Conservation (phyloP, 2,113 vertebrate species). For the Thomomys bottae region DNA sequence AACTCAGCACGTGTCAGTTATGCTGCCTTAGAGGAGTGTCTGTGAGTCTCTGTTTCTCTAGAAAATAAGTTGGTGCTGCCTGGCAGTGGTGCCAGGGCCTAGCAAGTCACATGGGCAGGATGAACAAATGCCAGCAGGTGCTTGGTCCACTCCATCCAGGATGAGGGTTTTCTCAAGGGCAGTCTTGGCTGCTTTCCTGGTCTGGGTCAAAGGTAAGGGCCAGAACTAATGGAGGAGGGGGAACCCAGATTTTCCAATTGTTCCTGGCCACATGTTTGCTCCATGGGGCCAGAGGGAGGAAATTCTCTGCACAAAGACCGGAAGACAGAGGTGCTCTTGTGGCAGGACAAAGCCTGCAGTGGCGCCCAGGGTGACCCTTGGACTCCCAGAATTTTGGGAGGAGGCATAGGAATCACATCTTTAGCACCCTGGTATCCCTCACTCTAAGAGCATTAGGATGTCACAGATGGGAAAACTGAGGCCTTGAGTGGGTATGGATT, state of each 20-base stretch:
- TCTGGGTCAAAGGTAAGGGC: not conserved
- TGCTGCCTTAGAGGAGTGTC: not conserved
- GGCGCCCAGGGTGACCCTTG: rapidly evolving
- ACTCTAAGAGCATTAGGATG: not conserved
- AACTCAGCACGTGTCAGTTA: not conserved
- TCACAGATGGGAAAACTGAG: not conserved
- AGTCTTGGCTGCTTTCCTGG: not conserved
- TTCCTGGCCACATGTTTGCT: constrained; percentile 15
- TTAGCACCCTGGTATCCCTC: not conserved
- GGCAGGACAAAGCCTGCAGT: not conserved
- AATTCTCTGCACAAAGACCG: constrained; percentile 72
- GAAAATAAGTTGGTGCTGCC: not conserved
- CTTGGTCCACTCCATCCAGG: not conserved
- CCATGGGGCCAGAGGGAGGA: constrained; percentile 17
- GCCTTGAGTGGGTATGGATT: not conserved
- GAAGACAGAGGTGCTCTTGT: constrained; percentile 58
- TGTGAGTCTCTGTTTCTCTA: not conserved
- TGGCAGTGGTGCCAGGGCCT: not conserved
- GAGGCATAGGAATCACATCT: not conserved
- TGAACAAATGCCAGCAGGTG: not conserved
- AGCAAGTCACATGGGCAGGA: not conserved
- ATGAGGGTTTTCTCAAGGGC: not conserved
- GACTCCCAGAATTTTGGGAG: not conserved
- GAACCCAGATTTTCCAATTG: constrained; percentile 45
- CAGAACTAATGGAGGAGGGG: not conserved